These are phyloP conservation scores for Sacculina carcini DNA, from an alignment of 2,888 invertebrate genomes.

Conservation along the genomic window DNA sequence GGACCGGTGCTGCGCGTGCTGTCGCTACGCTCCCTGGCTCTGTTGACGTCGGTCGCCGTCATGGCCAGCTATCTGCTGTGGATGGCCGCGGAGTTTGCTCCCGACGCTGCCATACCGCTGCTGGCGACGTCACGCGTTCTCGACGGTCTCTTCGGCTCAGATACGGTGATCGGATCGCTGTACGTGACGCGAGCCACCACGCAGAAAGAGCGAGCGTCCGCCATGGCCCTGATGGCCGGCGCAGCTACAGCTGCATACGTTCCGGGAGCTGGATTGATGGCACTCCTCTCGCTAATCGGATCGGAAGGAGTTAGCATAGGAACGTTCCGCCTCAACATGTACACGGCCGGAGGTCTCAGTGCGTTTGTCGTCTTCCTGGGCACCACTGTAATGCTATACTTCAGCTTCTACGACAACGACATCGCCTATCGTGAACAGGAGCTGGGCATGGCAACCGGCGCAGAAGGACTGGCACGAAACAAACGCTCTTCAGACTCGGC, in stretches of 20 bases:
- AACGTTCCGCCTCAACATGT: neutral
- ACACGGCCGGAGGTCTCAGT: neutral
- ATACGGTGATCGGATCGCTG: neutral
- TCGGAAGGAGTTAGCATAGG: neutral
- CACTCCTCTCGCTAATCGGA: neutral
- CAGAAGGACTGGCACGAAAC: neutral
- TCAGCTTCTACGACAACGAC: conserved; percentile 1
- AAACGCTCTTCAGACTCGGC: conserved; percentile 22
- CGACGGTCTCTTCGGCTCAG: neutral
- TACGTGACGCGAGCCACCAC: neutral
- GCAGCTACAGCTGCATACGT: neutral
- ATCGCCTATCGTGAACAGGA: neutral
- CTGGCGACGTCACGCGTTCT: neutral
- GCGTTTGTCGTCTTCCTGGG: neutral
- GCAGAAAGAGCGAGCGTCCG: neutral
- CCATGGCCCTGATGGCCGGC: neutral
- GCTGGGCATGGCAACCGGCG: neutral
- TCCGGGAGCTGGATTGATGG: neutral
- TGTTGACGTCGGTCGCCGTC: neutral
- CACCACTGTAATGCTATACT: neutral
- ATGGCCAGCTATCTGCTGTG: neutral
- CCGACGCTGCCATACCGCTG: neutral
- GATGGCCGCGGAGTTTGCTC: neutral
- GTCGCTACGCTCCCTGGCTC: neutral
- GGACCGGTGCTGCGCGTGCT: neutral